Base-by-base conservation (phyloP, 1,140 invertebrate genomes). In the Tetranychus cinnabarinus region DNA sequence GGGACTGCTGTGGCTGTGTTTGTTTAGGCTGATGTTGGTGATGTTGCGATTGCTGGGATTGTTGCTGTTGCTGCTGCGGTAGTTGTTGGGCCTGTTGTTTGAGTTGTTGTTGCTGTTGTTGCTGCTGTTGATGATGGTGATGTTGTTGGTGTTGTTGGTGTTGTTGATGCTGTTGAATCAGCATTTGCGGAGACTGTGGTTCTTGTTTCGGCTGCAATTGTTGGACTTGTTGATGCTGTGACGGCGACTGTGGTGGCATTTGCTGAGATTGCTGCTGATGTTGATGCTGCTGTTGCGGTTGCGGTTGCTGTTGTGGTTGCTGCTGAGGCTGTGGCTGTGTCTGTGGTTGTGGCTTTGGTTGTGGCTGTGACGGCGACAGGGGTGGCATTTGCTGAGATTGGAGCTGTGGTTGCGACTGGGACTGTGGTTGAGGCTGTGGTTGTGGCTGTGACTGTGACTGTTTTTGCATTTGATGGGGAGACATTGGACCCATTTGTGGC, bases 71-170 rank as follows among this genome's bases (percentile, higher is more conserved):
- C 10, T 42, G 39, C 5, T 42, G 39, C 39, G 5, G 39, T 42
- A 42, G 10, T 6, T 42, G 39, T 1, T 42, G 39, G 1, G 5
- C 5, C 10, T 42, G 39, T 42, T 42, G 39, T 10, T 6, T 10
- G 5, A 42, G 10, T 6, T 42, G 64, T 64, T 69, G 67, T 62
- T 54, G 10, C 48, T 46, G 39, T 3, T 63, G 37, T 48, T 62
- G 62, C n/a, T 59, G 50, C 35, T 52, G 59, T 45, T 42, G 56
- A 23, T 15, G 58, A 37, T 63, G 15, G 46, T 52, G 50, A 12
- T 37, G 45, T 37, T 12, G 42, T 31, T 62, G 50, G n/a, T 61
- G 55, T 6, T 65, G 64, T 34, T 56, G 61, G 33, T 46, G 63
- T 63, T 46, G 48, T 31, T 50, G 48, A 10, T 50, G 48, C 48